These are phyloP conservation scores for Benthosema pterotum DNA, from an alignment of 2,797 vertebrate genomes.

Conservation along the genomic window DNA sequence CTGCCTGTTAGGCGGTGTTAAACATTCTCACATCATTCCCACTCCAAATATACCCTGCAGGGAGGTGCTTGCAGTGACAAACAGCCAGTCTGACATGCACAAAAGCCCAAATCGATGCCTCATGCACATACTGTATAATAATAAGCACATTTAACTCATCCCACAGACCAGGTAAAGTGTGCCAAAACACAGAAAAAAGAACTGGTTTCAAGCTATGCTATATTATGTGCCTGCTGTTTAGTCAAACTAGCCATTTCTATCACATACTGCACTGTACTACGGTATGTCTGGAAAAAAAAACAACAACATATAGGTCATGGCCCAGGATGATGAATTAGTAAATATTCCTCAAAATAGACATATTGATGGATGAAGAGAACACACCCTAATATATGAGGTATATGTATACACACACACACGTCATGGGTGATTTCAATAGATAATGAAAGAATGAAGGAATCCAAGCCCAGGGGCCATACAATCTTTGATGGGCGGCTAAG, in stretches of 20 bases:
- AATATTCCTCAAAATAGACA: neutral
- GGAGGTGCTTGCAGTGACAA: constrained; percentile 26
- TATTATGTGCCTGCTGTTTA: too few relatives aligned
- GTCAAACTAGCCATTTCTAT: too few relatives aligned
- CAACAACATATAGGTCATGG: neutral
- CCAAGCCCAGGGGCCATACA: constrained; percentile 52
- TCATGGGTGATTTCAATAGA: constrained; percentile 59
- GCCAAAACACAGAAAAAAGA: too few relatives aligned
- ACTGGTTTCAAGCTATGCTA: too few relatives aligned
- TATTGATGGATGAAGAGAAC: neutral
- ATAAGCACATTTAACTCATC: constrained; percentile 2
- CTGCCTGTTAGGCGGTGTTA: neutral
- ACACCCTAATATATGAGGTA: constrained; percentile 21
- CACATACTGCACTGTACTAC: too few relatives aligned
- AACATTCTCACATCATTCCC: constrained; percentile 14
- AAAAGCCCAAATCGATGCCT: constrained; percentile 2
- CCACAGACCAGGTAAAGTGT: constrained; percentile 1
- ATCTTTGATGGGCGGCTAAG: constrained; percentile 50
- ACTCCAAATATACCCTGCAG: constrained; percentile 8
- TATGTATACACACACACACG: constrained; percentile 28
- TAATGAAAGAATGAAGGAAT: constrained; percentile 59
- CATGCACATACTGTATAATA: neutral
- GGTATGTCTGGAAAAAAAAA: too few relatives aligned
- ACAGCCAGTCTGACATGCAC: neutral
- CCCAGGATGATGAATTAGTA: neutral